A percentile compares a stretch with the other conserved stretches of the same genome.
Conservation (phyloP, 2,888 invertebrate species). For the Conistra vaccinii region DNA sequence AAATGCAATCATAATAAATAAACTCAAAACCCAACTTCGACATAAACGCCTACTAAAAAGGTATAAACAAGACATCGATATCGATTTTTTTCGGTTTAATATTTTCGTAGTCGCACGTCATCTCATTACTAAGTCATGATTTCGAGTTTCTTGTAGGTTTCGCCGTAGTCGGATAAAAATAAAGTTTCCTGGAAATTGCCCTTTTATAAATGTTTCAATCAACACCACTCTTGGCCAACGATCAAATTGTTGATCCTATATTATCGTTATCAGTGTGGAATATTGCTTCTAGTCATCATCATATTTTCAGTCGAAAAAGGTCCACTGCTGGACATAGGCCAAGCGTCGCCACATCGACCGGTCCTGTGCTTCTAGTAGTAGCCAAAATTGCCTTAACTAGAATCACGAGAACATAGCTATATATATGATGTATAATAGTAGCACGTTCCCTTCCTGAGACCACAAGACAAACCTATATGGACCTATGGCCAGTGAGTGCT, state of each 20-base stretch:
- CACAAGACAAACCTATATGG: constrained; percentile 17
- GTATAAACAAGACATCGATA: background rate
- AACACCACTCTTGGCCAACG: background rate
- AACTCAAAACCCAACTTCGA: background rate
- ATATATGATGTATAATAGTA: background rate
- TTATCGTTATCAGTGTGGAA: background rate
- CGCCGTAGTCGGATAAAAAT: background rate
- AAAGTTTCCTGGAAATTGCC: background rate
- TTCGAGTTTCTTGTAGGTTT: too few species aligned
- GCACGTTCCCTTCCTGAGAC: background rate
- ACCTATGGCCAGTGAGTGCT: background rate
- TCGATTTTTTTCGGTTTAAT: background rate
- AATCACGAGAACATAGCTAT: background rate
- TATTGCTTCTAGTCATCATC: background rate
- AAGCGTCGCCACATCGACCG: too few species aligned
- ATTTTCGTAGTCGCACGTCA: background rate
- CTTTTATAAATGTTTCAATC: background rate
- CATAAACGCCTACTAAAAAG: background rate
- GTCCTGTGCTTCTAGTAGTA: background rate
- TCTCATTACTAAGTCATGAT: background rate
- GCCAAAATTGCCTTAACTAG: background rate
- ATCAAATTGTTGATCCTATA: background rate
- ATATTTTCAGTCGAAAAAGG: background rate
- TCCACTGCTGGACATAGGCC: background rate
- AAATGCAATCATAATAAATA: background rate